These are phyloP conservation scores for Chrysolina americana DNA, from an alignment of 2,888 invertebrate genomes.

Conservation along the genomic window DNA sequence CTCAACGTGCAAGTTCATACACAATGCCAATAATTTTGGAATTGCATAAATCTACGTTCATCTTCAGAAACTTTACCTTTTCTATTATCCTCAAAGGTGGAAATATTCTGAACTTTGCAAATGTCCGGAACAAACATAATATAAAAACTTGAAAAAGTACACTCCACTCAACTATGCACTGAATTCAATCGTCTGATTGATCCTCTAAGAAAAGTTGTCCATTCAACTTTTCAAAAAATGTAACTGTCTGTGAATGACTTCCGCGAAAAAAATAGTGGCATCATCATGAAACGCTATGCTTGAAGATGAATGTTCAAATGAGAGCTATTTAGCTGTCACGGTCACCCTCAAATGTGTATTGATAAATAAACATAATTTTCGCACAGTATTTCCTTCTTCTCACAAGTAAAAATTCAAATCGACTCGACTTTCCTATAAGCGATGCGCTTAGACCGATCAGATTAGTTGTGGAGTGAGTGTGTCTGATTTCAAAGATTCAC, in stretches of 20 bases:
- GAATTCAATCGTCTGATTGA: neutral
- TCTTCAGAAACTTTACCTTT: constrained; percentile 2
- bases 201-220: neutral
- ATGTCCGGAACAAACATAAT: neutral
- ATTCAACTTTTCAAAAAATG: neutral
- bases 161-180: constrained; percentile 10
- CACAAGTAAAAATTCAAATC: too few species aligned
- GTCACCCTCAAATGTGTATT: neutral
- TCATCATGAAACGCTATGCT: neutral
- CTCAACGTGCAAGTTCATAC: too few species aligned
- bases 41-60: too few species aligned
- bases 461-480: too few species aligned
- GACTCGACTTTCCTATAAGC: too few species aligned
- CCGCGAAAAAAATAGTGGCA: neutral
- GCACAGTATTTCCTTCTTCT: neutral
- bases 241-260: neutral
- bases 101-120: neutral
- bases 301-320: neutral
- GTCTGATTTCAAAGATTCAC: too few species aligned
- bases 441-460: too few species aligned
- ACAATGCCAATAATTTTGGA: too few species aligned
- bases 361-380: constrained; percentile 4
- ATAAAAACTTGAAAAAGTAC: neutral
- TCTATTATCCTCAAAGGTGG: neutral
- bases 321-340: constrained; percentile 10